These are phyloP conservation scores for Cyclargus thomasi DNA, from an alignment of 1,140 invertebrate species.

Conservation along the genomic window DNA sequence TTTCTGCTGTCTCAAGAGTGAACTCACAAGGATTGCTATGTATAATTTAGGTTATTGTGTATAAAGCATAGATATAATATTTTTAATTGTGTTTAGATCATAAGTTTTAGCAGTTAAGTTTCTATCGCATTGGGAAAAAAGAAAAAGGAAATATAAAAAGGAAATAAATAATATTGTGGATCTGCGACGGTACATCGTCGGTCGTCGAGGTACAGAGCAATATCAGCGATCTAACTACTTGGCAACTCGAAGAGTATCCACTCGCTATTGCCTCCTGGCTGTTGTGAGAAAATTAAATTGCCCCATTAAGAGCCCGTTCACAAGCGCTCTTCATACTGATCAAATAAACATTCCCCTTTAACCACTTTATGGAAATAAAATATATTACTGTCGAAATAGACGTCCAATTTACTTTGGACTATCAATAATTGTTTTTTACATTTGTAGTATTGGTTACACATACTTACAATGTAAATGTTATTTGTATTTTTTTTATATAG, in stretches of 20 bases:
- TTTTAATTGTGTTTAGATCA: no score
- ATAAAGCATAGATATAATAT: no score
- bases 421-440: neutral
- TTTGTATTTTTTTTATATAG: no score
- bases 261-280: constrained; percentile 39
- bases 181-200: neutral
- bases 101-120: no score
- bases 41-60: no score
- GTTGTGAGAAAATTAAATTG: constrained; percentile 55
- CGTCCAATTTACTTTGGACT: neutral
- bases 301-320: constrained; percentile 41
- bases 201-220: constrained; percentile 31
- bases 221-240: constrained; percentile 39
- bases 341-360: constrained; percentile 11
- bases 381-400: neutral
- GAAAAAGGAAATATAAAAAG: no score
- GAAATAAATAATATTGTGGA: no score
- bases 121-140: no score
- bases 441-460: no score
- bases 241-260: constrained; percentile 35
- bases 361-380: constrained; percentile 17
- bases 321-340: constrained; percentile 26
- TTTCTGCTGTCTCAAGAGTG: no score
- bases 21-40: no score
- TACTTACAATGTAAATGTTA: no score